Base-by-base conservation (phyloP, 23 tunicate species). In the Halocynthia roretzi region DNA sequence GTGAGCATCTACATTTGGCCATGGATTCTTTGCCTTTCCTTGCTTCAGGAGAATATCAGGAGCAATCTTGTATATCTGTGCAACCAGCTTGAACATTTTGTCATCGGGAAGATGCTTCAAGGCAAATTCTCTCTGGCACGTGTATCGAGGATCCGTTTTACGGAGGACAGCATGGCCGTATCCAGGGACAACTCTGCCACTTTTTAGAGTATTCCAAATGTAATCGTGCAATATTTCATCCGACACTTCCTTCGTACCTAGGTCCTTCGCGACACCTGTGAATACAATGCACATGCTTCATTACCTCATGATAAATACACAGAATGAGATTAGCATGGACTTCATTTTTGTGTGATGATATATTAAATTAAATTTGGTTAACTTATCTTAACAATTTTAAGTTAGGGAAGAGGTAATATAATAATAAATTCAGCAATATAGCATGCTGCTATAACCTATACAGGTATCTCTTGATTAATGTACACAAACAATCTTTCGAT, bases 1-100 rank as follows among this genome's bases (percentile, higher is more conserved):
- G 91, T 94, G 99, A 15, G 99, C 99, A 84, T 94, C 99, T n/a
- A 94, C 99, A 84, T 94, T 94, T 21, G 95, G 95, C 95, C 95
- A 87, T 58, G 99, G 95, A 61, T 94, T 88, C 71, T 94, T 84
- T 6, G 95, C 95, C 67, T 94, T 94, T 67, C 99, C 99, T 81
- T 94, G 99, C 50, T 88, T 84, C 10, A 94, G 80, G 7, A 88
- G 79, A 72, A 94, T 88, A 54, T 71, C 91, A 56, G 99, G 99
- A 0, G 89, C 99, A 19, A 94, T 61, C 58, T 94, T 94, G 84
- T 87, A 94, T 53, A 94, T 81, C 53, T 94, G 99, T 17, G 97
- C 94, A 63, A 94, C 99, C 14, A 88, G 69, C 65, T 94, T 94
- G 57, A 94, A 94, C 91, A 94, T 88, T 49, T 84, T 76, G 52